phyloP scores from a whole-genome alignment of 2,113 vertebrate genomes.

The Butorides virescens region DNA sequence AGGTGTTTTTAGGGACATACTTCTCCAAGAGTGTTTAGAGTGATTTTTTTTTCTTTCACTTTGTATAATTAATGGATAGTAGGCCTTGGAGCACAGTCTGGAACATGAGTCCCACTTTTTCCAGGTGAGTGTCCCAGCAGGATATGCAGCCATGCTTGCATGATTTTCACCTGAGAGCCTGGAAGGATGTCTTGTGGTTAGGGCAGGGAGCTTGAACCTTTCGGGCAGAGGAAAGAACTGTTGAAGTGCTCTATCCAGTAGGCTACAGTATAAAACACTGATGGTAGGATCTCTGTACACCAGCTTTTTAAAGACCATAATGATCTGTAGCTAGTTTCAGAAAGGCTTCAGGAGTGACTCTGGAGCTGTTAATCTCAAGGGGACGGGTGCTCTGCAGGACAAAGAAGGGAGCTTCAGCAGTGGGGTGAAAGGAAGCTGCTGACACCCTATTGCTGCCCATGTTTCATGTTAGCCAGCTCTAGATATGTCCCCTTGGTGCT shows the following conservation, averaged over 20 bases:
- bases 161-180: neutral
- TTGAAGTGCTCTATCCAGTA: neutral
- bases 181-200: neutral
- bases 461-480: neutral
- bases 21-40: neutral
- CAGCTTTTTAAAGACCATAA: neutral
- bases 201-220: neutral
- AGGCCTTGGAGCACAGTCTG: neutral
- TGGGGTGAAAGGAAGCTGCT: neutral
- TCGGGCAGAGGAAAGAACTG: neutral
- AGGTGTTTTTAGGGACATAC: neutral
- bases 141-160: fast-evolving
- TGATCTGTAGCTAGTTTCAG: neutral
- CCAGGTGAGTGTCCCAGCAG: neutral
- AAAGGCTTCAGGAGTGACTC: neutral
- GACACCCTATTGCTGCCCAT: neutral
- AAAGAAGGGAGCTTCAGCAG: neutral
- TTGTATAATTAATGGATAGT: neutral
- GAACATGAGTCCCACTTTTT: neutral
- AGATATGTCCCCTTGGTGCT: neutral
- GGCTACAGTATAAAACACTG: neutral
- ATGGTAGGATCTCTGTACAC: neutral
- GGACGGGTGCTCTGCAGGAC: neutral
- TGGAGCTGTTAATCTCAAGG: neutral
- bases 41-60: neutral